Evolutionary conservation across 1,140 invertebrate species (phyloP).

Genomic region (Cydia splendana): DNA sequence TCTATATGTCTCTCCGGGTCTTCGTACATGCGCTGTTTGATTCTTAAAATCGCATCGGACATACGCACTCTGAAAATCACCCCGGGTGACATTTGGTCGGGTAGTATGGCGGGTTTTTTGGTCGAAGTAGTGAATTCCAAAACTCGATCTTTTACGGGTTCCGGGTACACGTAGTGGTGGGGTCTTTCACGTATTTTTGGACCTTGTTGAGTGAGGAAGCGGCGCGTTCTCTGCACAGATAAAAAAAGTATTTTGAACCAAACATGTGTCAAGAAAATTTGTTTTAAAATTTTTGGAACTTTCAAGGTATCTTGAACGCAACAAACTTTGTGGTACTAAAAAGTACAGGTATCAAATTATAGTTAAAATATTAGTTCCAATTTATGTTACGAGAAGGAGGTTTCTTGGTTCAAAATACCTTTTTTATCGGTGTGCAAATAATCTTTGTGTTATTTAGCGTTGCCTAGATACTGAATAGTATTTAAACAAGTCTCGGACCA

Average conservation of each 20-base stretch:
- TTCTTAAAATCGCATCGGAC: conserved; percentile 70
- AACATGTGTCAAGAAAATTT: not conserved
- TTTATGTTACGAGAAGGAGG: not conserved
- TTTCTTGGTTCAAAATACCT: conserved; percentile 19
- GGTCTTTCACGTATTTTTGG: conserved; percentile 65
- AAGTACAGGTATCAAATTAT: not conserved
- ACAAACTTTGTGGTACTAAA: not conserved
- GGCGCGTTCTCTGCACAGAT: conserved; percentile 53
- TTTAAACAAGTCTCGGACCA: not conserved
- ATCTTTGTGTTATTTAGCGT: not conserved
- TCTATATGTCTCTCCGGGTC: conserved; percentile 71
- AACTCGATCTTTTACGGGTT: conserved; percentile 67
- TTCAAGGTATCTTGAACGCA: conserved; percentile 14
- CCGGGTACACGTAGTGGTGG: conserved; percentile 69
- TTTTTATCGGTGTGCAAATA: not conserved
- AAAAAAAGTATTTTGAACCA: conserved; percentile 45
- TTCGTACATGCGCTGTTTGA: conserved; percentile 75
- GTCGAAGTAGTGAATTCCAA: conserved; percentile 63
- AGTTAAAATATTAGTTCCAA: not conserved
- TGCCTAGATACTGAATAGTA: not conserved
- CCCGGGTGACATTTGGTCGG: conserved; percentile 72
- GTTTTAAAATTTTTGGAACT: conserved; percentile 15
- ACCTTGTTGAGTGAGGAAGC: conserved; percentile 57
- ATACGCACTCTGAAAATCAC: conserved; percentile 72
- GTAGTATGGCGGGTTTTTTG: conserved; percentile 62